Conservation (phyloP, 2,888 invertebrate species). For the Dusona sp. region DNA sequence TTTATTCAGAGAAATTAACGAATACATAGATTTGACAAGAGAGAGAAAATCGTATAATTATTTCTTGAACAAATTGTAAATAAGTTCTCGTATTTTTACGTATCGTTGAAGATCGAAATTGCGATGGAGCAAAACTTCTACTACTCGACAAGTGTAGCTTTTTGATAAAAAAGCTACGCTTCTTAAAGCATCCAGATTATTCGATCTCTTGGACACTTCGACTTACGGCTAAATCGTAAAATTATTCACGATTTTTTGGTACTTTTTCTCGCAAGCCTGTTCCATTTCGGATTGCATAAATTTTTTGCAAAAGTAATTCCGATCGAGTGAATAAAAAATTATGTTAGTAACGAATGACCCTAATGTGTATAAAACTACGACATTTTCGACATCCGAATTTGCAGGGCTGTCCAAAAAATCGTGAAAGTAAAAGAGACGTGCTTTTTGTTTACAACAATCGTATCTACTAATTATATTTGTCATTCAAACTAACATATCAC, state of each 20-base stretch:
- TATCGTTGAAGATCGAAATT: too few species aligned
- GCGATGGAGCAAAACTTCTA: too few species aligned
- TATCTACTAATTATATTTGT: not conserved
- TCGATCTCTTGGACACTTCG: too few species aligned
- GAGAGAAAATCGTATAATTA: too few species aligned
- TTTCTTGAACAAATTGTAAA: too few species aligned
- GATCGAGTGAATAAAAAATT: not conserved
- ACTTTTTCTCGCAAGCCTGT: too few species aligned
- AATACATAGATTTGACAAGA: too few species aligned
- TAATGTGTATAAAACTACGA: slow-evolving; percentile 1
- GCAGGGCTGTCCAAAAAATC: not conserved
- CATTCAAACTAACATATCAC: not conserved
- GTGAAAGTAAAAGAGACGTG: not conserved
- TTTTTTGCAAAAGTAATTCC: not conserved
- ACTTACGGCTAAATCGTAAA: not conserved
- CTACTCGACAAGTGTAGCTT: too few species aligned
- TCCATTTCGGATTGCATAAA: not conserved
- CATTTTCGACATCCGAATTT: not conserved
- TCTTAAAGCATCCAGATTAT: too few species aligned
- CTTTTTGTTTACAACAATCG: not conserved
- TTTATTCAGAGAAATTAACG: too few species aligned
- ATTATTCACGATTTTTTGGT: not conserved
- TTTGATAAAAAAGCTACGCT: too few species aligned
- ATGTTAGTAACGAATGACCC: not conserved
- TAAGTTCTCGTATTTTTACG: too few species aligned